Percentiles rank a stretch among this genome's conserved stretches.
Evolutionary conservation across 2,888 invertebrate genomes (phyloP).

Genomic region (Teleiodes luculella): DNA sequence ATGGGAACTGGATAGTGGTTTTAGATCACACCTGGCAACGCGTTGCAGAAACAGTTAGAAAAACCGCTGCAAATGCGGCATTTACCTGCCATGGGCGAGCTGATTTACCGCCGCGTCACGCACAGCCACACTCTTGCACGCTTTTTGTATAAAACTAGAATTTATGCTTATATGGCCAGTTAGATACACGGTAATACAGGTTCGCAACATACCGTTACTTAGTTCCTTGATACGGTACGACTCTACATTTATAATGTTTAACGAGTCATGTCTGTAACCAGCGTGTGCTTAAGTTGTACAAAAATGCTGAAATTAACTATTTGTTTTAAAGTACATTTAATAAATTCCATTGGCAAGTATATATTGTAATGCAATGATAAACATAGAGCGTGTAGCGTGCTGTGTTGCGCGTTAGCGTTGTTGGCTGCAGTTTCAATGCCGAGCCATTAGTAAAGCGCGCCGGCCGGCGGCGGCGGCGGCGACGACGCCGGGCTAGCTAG

Average conservation of each 20-base stretch:
- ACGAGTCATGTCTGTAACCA: neutral
- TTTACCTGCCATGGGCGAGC: constrained; percentile 9
- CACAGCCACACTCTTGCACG: constrained; percentile 12
- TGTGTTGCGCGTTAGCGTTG: too few relatives aligned
- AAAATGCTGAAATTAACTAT: neutral
- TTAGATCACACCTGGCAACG: constrained; percentile 13
- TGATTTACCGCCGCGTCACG: constrained; percentile 17
- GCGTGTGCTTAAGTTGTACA: neutral
- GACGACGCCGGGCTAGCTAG: neutral
- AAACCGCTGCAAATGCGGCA: constrained; percentile 10
- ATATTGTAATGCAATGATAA: neutral
- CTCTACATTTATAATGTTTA: constrained; percentile 2
- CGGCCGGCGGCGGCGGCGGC: constrained; percentile 6
- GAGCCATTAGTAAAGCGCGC: neutral
- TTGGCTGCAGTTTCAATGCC: constrained; percentile 11
- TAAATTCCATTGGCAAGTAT: neutral
- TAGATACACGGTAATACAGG: constrained; percentile 7
- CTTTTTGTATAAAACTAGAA: constrained; percentile 13
- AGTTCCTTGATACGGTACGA: constrained; percentile 9
- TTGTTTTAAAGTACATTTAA: neutral
- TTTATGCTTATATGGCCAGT: constrained; percentile 10
- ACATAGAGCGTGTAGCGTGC: neutral
- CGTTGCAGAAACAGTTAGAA: constrained; percentile 9
- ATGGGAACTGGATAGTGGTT: constrained; percentile 8
- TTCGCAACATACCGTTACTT: constrained; percentile 8